Evolutionary conservation across 2,797 vertebrate species (phyloP).

Genomic region (Alcedo atthis): DNA sequence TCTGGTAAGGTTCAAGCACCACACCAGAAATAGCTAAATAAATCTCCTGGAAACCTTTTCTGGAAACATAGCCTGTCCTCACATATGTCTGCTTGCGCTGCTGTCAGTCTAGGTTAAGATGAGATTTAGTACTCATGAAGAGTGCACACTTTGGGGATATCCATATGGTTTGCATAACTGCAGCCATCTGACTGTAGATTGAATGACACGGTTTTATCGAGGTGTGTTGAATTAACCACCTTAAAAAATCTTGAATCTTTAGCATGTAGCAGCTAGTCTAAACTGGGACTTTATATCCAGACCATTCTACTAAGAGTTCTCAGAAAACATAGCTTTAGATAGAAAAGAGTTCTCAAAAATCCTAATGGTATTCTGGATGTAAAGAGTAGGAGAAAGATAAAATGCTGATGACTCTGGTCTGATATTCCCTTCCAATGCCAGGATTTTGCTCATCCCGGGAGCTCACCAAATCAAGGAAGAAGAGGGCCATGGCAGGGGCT

Average conservation of each 20-base stretch:
- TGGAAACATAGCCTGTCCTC: background rate
- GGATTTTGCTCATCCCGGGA: background rate
- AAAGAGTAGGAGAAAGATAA: background rate
- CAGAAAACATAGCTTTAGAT: background rate
- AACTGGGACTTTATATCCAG: background rate
- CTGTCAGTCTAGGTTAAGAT: background rate
- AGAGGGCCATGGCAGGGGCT: accelerated
- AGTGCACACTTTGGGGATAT: background rate
- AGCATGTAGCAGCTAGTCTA: background rate
- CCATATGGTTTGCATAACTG: background rate
- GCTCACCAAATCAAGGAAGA: background rate
- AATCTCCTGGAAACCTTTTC: background rate
- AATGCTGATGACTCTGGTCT: background rate
- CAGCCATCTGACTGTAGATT: background rate
- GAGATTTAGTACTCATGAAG: background rate
- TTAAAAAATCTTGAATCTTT: background rate
- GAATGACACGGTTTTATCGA: background rate
- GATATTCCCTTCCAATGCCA: background rate
- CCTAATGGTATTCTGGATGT: accelerated
- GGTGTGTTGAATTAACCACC: background rate
- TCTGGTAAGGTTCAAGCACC: background rate
- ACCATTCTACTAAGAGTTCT: background rate
- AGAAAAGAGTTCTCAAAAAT: background rate
- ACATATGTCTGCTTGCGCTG: accelerated
- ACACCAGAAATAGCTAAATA: background rate